Evolutionary conservation across 2,113 vertebrate species (phyloP).

Genomic region (Burhinus oedicnemus): DNA sequence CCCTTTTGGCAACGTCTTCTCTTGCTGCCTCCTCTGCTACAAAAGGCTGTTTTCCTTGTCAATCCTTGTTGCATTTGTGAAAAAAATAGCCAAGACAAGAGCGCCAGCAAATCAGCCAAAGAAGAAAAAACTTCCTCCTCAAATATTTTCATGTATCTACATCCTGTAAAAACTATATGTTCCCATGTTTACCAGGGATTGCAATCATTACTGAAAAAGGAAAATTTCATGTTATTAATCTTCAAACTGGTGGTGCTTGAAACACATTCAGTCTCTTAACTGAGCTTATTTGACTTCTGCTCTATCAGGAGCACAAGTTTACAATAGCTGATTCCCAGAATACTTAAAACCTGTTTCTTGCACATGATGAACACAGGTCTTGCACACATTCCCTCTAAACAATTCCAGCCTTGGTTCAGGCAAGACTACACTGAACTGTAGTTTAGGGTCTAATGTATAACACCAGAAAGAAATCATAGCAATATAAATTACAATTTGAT

Average conservation of each 20-base stretch:
- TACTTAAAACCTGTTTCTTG: neutral
- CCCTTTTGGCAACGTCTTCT: neutral
- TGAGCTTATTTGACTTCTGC: neutral
- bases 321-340: neutral
- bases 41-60: slow-evolving; percentile 6
- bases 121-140: neutral
- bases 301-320: neutral
- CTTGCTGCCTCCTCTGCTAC: neutral
- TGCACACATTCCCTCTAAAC: neutral
- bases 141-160: neutral
- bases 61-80: neutral
- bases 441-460: neutral
- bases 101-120: neutral
- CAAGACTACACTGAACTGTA: neutral
- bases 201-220: neutral
- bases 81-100: neutral
- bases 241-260: neutral
- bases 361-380: neutral
- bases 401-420: neutral
- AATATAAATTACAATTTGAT: slow-evolving; percentile 48
- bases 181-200: neutral
- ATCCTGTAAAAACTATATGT: neutral
- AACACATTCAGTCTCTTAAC: neutral
- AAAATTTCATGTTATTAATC: neutral
- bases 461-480: neutral